Conservation (phyloP, 2,113 vertebrate species). For the Brachyhypopomus occidentalis region DNA sequence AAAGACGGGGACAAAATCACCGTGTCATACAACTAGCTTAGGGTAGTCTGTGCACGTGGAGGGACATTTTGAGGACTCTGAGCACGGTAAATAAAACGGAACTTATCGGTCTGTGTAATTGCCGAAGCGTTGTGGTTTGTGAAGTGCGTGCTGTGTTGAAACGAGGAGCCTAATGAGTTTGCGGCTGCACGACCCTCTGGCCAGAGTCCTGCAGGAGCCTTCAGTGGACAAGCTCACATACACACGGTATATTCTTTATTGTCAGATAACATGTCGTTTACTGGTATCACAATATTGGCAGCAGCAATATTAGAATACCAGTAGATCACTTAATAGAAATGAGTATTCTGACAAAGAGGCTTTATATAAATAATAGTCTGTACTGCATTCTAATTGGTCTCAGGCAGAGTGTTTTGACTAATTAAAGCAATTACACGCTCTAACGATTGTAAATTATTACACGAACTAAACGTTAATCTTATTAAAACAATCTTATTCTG, state of each 20-base stretch:
- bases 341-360: background rate
- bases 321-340: background rate
- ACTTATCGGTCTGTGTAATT: constrained; percentile 52
- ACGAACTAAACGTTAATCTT: background rate
- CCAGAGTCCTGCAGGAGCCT: background rate
- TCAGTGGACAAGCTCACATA: background rate
- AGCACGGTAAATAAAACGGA: constrained; percentile 40
- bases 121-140: constrained; percentile 44
- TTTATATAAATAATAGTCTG: background rate
- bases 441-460: background rate
- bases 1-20: constrained; percentile 36
- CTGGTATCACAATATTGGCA: background rate
- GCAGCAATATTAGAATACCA: background rate
- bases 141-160: constrained; percentile 47
- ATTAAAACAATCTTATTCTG: too few relatives aligned
- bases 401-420: background rate
- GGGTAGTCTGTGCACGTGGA: constrained; percentile 44
- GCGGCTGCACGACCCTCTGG: constrained; percentile 29
- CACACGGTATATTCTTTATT: background rate
- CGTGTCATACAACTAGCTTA: constrained; percentile 42
- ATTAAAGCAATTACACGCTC: constrained; percentile 1
- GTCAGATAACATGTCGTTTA: background rate
- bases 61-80: constrained; percentile 39
- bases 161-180: constrained; percentile 53
- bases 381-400: background rate